Base-by-base conservation (phyloP, 2,113 vertebrate species). In the Epinephelus fuscoguttatus region DNA sequence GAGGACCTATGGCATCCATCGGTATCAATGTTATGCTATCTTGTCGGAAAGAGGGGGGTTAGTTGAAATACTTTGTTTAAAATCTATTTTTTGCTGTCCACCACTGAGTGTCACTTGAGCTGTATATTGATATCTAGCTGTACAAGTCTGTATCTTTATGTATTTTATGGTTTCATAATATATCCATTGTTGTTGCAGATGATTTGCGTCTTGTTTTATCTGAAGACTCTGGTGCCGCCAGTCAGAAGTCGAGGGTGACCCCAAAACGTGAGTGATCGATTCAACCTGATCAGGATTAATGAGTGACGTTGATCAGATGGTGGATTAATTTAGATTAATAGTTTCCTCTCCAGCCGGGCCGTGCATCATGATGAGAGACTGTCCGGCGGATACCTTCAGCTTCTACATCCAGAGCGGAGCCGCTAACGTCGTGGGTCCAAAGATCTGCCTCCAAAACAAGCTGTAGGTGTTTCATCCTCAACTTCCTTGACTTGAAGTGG, bases 391-490 rank as follows among this genome's bases (percentile, higher is more conserved):
- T 5, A 93, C 97, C 61, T 96, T 97, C 93, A 95, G 97, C 57
- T 99, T 98, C 93, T 97, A 93, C 93, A 95, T 99, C 85, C 93
- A 94, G 81, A 99, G 97, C 53, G 98, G 98, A 91, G 98, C 97
- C 50, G 97, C 97, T 0, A 97, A 96, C 53, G 95, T 96, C 4
- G 89, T 98, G 40, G 92, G 95, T 45, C 96, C 97, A 47, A 97
- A 95, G 94, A 96, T 99, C 85, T 99, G 97, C 78, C 47, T 98
- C 25, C 94, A 97, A 63, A 96, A 97, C 81, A 93, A 96, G 0
- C 66, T 97, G 98, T 99, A 93, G 94, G 96, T 42, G 21, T 94
- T 83, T 25, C 59, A 4, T 11, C 27, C 15, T 13, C n/a, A 3
- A 3, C 23, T 25, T 62, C 47, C 4, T 4, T 30, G 30, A 30